Evolutionary conservation across 2,797 vertebrate species (phyloP).

Genomic region (Muscicapa comitata): DNA sequence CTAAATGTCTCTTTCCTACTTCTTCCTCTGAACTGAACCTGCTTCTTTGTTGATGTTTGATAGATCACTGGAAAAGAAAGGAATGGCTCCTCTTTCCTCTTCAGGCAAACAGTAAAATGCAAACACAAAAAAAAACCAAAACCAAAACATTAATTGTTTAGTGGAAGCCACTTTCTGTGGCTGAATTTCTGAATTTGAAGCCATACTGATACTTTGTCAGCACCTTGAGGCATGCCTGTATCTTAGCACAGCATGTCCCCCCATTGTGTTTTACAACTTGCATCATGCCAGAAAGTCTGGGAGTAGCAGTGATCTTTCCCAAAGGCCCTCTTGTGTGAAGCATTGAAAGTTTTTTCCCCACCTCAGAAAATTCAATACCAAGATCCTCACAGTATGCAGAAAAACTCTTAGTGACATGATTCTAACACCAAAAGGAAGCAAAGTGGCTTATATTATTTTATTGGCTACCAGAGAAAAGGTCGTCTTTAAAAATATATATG

Average conservation of each 20-base stretch:
- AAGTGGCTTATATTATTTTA: background rate
- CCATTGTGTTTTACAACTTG: background rate
- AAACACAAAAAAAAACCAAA: background rate
- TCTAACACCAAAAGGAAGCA: background rate
- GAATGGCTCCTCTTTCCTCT: background rate
- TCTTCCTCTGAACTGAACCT: background rate
- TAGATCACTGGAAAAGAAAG: background rate
- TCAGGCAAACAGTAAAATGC: background rate
- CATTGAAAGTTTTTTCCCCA: background rate
- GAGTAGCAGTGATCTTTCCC: background rate
- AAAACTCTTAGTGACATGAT: background rate
- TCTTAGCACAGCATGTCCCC: fast-evolving
- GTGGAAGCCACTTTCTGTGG: background rate
- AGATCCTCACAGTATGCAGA: background rate
- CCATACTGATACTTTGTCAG: background rate
- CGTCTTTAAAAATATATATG: background rate
- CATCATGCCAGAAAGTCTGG: background rate
- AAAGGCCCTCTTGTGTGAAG: background rate
- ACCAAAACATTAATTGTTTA: background rate
- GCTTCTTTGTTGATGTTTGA: background rate
- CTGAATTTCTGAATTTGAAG: background rate
- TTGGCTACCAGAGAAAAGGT: background rate
- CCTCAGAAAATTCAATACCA: background rate
- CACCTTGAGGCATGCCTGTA: background rate
- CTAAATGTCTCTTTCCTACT: background rate